Evolutionary conservation across 2,113 vertebrate genomes (phyloP).

Genomic region (Rhabdornis inornatus): DNA sequence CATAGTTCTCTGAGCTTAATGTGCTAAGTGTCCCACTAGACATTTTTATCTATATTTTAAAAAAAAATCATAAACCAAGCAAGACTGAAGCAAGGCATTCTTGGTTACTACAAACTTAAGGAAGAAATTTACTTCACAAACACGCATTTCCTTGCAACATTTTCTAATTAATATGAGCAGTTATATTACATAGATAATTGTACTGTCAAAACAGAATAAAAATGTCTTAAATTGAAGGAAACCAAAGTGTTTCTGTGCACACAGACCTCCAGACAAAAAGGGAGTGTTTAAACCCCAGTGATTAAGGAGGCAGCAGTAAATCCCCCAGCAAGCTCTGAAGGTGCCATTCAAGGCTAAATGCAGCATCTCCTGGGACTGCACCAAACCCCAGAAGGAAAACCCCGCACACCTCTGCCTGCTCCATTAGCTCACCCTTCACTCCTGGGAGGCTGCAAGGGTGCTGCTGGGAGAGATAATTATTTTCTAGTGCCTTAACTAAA

Average conservation of each 20-base stretch:
- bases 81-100: neutral
- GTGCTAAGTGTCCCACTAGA: neutral
- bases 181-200: neutral
- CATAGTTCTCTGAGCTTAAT: neutral
- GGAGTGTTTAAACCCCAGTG: neutral
- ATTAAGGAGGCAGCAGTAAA: neutral
- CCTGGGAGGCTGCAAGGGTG: conserved; percentile 42
- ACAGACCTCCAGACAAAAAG: neutral
- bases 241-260: accelerated
- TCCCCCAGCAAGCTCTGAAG: neutral
- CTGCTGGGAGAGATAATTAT: conserved; percentile 64
- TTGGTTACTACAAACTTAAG: neutral
- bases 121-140: neutral
- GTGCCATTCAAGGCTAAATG: neutral
- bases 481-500: conserved; percentile 55
- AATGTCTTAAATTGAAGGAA: neutral
- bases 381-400: neutral
- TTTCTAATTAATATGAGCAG: neutral
- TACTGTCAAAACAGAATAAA: neutral
- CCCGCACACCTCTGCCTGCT: neutral
- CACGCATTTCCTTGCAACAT: neutral
- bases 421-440: neutral
- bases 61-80: neutral
- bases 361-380: neutral
- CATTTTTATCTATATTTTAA: neutral